phyloP scores from a whole-genome alignment of 2,888 invertebrate genomes.

The Chloromyia formosa region DNA sequence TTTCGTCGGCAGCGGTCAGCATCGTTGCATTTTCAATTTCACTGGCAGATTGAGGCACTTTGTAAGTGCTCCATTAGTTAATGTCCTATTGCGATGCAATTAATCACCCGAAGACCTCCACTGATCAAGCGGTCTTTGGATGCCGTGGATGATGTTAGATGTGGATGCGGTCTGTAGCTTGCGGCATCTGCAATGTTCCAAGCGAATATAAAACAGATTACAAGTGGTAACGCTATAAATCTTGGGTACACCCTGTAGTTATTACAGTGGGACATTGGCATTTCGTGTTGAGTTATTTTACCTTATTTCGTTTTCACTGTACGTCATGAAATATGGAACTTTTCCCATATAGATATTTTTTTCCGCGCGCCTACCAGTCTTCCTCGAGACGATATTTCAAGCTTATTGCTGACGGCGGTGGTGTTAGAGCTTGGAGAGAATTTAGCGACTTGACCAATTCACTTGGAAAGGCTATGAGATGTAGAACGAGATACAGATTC shows the following conservation, averaged over 20 bases:
- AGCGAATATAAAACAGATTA: conserved; percentile 13
- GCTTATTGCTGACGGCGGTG: background rate
- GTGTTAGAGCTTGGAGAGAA: background rate
- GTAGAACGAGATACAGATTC: too few species aligned
- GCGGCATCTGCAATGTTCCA: background rate
- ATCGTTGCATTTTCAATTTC: background rate
- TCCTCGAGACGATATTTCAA: background rate
- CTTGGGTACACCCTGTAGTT: conserved; percentile 19
- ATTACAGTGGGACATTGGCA: conserved; percentile 2
- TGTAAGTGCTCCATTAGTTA: conserved; percentile 45
- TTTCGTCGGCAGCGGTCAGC: background rate
- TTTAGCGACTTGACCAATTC: background rate
- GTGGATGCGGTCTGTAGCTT: background rate
- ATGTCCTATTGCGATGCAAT: conserved; percentile 45
- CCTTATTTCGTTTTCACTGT: background rate
- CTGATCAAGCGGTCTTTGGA: background rate
- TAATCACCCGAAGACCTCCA: conserved; percentile 45
- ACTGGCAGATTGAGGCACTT: background rate
- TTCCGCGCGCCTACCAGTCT: too few species aligned
- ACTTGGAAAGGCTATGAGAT: background rate
- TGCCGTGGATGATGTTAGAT: background rate
- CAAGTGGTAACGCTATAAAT: conserved; percentile 29
- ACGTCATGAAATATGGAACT: background rate
- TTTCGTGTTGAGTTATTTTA: conserved; percentile 21
- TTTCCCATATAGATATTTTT: background rate